Percentiles rank a stretch among this genome's conserved stretches.
Conservation (phyloP, 1,140 invertebrate species). For the Sarcophaga bullata region DNA sequence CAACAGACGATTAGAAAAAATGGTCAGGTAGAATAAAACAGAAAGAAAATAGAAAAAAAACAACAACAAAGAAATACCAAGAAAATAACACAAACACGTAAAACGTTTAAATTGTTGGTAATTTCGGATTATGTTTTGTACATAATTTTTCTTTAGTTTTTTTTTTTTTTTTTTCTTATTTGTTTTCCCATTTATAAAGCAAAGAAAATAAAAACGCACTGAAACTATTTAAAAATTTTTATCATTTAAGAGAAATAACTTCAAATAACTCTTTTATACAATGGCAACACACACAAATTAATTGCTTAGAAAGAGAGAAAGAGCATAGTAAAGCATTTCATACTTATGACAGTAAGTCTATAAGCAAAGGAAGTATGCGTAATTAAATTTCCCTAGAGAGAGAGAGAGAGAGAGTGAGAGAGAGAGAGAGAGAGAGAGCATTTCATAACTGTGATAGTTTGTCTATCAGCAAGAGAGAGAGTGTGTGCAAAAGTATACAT, state of each 20-base stretch:
- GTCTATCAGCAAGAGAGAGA: neutral
- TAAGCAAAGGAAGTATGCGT: no score
- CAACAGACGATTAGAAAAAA: neutral
- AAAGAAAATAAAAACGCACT: neutral
- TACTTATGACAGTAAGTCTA: no score
- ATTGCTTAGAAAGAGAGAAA: neutral
- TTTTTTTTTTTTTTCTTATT: neutral
- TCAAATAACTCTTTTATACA: neutral
- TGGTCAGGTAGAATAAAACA: neutral
- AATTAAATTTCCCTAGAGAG: no score
- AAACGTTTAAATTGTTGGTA: conserved; percentile 30
- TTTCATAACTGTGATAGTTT: no score
- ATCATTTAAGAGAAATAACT: neutral
- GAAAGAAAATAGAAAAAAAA: neutral
- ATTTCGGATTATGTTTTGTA: conserved; percentile 23
- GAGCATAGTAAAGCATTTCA: neutral
- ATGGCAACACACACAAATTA: neutral
- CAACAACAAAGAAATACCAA: no score
- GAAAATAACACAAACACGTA: neutral
- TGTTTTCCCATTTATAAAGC: neutral
- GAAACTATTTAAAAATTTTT: neutral
- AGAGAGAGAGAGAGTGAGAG: no score
- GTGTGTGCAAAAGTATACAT: neutral
- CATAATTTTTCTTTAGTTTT: neutral
- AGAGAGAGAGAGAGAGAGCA: neutral